These are phyloP conservation scores for Plectropomus leopardus DNA, from an alignment of 2,113 vertebrate genomes.

Conservation along the genomic window DNA sequence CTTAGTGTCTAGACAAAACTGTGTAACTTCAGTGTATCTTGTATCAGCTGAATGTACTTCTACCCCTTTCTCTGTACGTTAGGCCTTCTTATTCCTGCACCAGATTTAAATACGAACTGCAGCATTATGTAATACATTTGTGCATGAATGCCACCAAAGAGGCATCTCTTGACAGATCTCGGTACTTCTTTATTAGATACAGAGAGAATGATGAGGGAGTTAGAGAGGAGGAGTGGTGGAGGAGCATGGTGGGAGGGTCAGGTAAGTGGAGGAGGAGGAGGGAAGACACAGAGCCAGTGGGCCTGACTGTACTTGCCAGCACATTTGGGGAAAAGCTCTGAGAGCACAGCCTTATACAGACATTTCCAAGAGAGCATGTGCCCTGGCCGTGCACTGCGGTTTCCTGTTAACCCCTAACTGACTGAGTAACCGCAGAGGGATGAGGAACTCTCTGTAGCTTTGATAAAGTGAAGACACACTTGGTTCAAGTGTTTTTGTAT, in stretches of 20 bases:
- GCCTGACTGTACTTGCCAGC: conserved; percentile 83
- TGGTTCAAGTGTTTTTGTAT: background rate
- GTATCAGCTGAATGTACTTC: background rate
- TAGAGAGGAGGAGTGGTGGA: conserved; percentile 7
- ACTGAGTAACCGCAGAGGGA: conserved; percentile 15
- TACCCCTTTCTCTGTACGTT: background rate
- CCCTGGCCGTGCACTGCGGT: conserved; percentile 47
- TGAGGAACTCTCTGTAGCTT: conserved; percentile 19
- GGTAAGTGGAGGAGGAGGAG: conserved; percentile 49
- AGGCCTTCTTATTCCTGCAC: background rate
- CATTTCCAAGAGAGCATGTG: conserved; percentile 76
- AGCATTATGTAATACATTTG: conserved; percentile 5
- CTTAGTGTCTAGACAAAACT: conserved; percentile 26
- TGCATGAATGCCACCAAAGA: conserved; percentile 11
- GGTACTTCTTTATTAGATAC: background rate
- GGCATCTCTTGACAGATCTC: conserved; percentile 7
- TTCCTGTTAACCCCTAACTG: conserved; percentile 84
- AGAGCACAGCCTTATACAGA: conserved; percentile 84
- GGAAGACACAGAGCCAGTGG: conserved; percentile 57
- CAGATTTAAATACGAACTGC: background rate
- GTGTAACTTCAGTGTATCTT: conserved; percentile 14
- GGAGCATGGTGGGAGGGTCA: conserved; percentile 57
- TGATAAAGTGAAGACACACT: background rate
- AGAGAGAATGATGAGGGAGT: background rate
- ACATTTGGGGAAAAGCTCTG: conserved; percentile 72